Conservation (phyloP, 2,113 vertebrate genomes). For the Hydrolagus affinis region DNA sequence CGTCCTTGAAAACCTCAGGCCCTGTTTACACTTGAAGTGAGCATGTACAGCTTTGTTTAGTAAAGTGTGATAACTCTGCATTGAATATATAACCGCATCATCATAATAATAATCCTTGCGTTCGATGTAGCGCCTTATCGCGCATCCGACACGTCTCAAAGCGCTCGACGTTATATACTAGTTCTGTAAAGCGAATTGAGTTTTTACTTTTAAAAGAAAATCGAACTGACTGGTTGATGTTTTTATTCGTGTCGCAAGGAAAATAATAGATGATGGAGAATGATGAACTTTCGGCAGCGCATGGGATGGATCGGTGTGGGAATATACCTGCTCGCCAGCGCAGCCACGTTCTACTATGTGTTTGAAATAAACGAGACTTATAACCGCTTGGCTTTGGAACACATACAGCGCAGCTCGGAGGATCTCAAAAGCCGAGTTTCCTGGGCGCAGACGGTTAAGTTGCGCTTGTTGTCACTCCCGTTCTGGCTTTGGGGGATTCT, state of each 20-base stretch:
- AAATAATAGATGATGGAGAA: slow-evolving; percentile 82
- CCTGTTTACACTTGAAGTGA: background rate
- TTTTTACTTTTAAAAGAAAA: too few species aligned
- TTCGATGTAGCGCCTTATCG: too few species aligned
- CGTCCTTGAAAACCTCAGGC: background rate
- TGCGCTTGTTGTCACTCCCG: slow-evolving; percentile 71
- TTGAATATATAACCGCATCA: background rate
- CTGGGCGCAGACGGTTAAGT: slow-evolving; percentile 60
- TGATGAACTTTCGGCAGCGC: slow-evolving; percentile 98
- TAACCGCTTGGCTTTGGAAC: slow-evolving; percentile 76
- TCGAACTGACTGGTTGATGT: too few species aligned
- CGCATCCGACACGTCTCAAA: too few species aligned
- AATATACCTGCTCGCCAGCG: slow-evolving; percentile 76
- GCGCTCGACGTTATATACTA: too few species aligned
- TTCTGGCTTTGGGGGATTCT: slow-evolving; percentile 81
- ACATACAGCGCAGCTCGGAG: slow-evolving; percentile 62
- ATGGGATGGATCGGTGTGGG: slow-evolving; percentile 92
- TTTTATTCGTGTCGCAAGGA: background rate
- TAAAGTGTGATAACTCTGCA: background rate
- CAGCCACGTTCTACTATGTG: slow-evolving; percentile 75
- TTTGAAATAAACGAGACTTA: slow-evolving; percentile 89
- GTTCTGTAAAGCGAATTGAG: too few species aligned
- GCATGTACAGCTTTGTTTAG: background rate
- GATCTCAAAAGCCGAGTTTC: slow-evolving; percentile 54
- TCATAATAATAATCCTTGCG: too few species aligned